Evolutionary conservation across 2,888 invertebrate species (phyloP).

Genomic region (Cryptophagus acutangulus): DNA sequence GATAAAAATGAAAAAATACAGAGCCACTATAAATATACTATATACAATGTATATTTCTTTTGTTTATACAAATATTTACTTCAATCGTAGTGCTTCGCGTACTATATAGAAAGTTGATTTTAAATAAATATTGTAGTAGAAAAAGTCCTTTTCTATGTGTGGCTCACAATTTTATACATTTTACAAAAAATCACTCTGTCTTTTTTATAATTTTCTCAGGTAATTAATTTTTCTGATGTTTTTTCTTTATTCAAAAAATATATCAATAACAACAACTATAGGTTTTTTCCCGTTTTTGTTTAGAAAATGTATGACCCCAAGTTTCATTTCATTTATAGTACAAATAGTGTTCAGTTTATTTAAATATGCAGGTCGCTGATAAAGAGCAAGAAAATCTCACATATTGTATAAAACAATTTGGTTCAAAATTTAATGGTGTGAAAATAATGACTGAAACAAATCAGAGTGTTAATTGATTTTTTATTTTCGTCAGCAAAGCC

Average conservation of each 20-base stretch:
- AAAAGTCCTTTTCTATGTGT: slow-evolving; percentile 39
- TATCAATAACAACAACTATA: slow-evolving; percentile 50
- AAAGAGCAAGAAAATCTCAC: slow-evolving; percentile 8
- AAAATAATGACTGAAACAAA: slow-evolving; percentile 35
- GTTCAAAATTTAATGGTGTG: too few relatives aligned
- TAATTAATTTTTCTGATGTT: slow-evolving; percentile 16
- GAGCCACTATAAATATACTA: slow-evolving; percentile 50
- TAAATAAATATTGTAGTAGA: too few relatives aligned
- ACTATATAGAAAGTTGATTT: slow-evolving; percentile 20
- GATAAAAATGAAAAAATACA: slow-evolving; percentile 53
- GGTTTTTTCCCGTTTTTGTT: too few relatives aligned
- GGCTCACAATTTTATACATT: slow-evolving; percentile 30
- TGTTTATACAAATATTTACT: slow-evolving; percentile 34
- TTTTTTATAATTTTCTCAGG: slow-evolving; percentile 44
- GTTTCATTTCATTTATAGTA: slow-evolving; percentile 33
- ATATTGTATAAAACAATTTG: slow-evolving; percentile 14
- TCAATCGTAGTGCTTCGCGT: too few relatives aligned
- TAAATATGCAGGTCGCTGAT: slow-evolving; percentile 22
- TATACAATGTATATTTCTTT: slow-evolving; percentile 36
- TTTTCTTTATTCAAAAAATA: slow-evolving; percentile 37
- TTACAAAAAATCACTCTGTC: slow-evolving; percentile 43
- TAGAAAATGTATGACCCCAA: too few relatives aligned
- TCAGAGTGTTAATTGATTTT: too few relatives aligned
- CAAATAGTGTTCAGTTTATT: slow-evolving; percentile 32
- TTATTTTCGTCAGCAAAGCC: too few relatives aligned